A percentile compares a stretch with the other conserved stretches of the same genome.
phyloP scores from a whole-genome alignment of 2,113 vertebrate species.

The Notothenia coriiceps region DNA sequence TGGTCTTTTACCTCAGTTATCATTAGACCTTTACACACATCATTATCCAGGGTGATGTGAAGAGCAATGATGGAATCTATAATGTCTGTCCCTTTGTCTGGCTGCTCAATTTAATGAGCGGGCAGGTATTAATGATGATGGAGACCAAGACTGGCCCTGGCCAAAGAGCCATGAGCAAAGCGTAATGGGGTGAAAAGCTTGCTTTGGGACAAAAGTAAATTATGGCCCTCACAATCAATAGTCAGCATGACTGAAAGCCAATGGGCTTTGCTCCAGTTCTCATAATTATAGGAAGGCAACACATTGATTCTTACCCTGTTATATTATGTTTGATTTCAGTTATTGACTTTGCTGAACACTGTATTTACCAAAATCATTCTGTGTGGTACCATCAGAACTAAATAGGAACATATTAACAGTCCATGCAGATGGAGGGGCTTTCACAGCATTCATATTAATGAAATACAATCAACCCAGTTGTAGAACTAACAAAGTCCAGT shows the following conservation, averaged over 20 bases:
- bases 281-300: slow-evolving; percentile 56
- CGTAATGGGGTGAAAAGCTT: slow-evolving; percentile 81
- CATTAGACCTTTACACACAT: slow-evolving; percentile 65
- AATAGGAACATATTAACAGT: no score
- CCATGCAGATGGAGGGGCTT: neutral
- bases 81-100: slow-evolving; percentile 70
- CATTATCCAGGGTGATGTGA: slow-evolving; percentile 45
- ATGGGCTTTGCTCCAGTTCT: slow-evolving; percentile 67
- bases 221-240: slow-evolving; percentile 76
- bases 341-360: slow-evolving; percentile 66
- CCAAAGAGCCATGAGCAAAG: slow-evolving; percentile 63
- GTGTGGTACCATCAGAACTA: neutral
- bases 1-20: slow-evolving; percentile 50
- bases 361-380: slow-evolving; percentile 57
- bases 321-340: slow-evolving; percentile 56
- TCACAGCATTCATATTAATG: neutral
- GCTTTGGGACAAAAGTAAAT: slow-evolving; percentile 81
- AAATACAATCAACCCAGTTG: neutral
- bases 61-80: slow-evolving; percentile 66
- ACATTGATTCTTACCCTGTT: slow-evolving; percentile 57
- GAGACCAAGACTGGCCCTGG: slow-evolving; percentile 57
- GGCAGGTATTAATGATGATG: slow-evolving; percentile 83
- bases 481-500: neutral
- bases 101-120: slow-evolving; percentile 64
- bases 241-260: slow-evolving; percentile 71